Conservation (phyloP, 2,888 invertebrate species). For the Cephus nigrinus region DNA sequence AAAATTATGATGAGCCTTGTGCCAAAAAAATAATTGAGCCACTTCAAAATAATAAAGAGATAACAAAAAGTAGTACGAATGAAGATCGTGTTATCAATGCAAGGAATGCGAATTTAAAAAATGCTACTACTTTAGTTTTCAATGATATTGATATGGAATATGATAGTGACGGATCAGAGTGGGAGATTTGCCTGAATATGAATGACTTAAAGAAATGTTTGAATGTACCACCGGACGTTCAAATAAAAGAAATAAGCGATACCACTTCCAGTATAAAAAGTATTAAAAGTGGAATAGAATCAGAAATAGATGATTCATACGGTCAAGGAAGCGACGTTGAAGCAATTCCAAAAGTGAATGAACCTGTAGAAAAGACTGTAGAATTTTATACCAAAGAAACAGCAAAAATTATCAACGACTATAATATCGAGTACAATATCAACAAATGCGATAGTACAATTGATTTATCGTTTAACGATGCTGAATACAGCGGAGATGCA, state of each 20-base stretch:
- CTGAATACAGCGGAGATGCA: not conserved
- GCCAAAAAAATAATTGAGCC: not conserved
- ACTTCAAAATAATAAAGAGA: not conserved
- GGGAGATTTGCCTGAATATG: conserved; percentile 17
- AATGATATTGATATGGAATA: conserved; percentile 29
- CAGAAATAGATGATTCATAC: conserved; percentile 13
- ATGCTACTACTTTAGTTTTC: conserved; percentile 14
- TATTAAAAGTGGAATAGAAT: not conserved
- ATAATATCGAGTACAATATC: too few relatives aligned
- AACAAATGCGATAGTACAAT: not conserved
- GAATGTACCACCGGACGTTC: not conserved
- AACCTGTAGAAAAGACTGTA: not conserved
- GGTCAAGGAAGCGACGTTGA: conserved; percentile 9
- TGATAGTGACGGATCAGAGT: conserved; percentile 25
- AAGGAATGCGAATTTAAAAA: conserved; percentile 6
- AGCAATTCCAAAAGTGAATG: not conserved
- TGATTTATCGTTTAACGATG: not conserved
- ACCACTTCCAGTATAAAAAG: not conserved
- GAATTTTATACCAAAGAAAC: not conserved
- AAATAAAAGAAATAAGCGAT: not conserved
- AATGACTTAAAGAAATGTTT: not conserved
- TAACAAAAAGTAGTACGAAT: not conserved
- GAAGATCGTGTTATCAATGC: not conserved
- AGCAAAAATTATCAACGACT: not conserved
- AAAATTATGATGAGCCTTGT: not conserved